phyloP scores from a whole-genome alignment of 2,888 invertebrate species.

The Oscheius sp. region DNA sequence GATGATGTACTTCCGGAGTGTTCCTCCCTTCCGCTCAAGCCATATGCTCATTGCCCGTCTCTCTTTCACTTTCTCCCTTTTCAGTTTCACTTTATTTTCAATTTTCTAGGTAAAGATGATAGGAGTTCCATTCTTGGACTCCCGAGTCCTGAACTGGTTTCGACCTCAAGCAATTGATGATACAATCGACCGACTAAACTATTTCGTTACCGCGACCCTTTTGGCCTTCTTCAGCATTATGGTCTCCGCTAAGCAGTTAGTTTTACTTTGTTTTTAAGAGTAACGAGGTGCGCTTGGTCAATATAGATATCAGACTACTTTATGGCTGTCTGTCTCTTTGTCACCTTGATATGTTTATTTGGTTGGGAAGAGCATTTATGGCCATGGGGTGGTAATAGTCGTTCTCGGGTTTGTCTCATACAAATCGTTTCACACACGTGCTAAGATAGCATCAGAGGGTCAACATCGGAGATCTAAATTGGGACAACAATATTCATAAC shows the following conservation, averaged over 20 bases:
- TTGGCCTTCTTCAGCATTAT: conserved; percentile 68
- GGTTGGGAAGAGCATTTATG: background rate
- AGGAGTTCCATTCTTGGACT: conserved; percentile 67
- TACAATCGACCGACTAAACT: conserved; percentile 67
- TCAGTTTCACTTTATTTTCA: background rate
- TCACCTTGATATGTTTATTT: conserved; percentile 3
- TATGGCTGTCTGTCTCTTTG: background rate
- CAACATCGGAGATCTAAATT: conserved; percentile 6
- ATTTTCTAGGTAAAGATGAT: conserved; percentile 52
- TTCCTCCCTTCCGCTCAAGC: background rate
- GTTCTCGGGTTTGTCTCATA: conserved; percentile 9
- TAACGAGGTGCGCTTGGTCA: background rate
- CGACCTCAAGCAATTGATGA: conserved; percentile 66
- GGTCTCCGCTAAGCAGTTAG: conserved; percentile 69
- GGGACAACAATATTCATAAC: background rate
- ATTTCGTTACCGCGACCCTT: conserved; percentile 65
- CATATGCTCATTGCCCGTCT: background rate
- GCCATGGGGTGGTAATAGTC: conserved; percentile 4
- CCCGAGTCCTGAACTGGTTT: conserved; percentile 61
- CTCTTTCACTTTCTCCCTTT: background rate
- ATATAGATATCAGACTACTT: background rate
- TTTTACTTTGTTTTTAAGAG: conserved; percentile 3
- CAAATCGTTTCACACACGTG: conserved; percentile 12
- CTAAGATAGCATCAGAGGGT: conserved; percentile 19
- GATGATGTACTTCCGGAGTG: background rate